Percentiles rank a stretch among this genome's conserved stretches.
These are phyloP conservation scores for Tricholaema leucomelas DNA, from an alignment of 2,113 vertebrate genomes.

Conservation along the genomic window DNA sequence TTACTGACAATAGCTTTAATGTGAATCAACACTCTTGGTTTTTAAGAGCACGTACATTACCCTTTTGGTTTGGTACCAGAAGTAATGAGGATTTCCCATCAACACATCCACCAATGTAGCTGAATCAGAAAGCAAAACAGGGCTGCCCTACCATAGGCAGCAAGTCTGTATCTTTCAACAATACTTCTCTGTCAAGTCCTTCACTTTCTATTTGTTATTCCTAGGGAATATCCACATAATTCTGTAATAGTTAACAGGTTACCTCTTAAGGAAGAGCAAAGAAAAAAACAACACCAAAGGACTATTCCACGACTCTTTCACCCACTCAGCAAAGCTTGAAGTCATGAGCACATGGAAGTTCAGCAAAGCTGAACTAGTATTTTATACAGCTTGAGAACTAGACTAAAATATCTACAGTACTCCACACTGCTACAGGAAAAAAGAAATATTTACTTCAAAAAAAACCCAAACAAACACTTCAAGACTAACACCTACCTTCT, in stretches of 20 bases:
- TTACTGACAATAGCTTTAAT: not conserved
- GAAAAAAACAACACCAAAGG: not conserved
- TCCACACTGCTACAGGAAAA: not conserved
- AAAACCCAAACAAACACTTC: not conserved
- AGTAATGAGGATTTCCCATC: not conserved
- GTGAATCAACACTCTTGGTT: not conserved
- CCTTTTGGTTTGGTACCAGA: not conserved
- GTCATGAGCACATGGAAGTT: not conserved
- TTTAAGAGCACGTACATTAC: not conserved
- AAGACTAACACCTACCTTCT: not conserved
- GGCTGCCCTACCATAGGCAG: not conserved
- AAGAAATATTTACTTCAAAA: not conserved
- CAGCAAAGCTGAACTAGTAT: not conserved
- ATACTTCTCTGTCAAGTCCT: not conserved
- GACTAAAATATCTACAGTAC: not conserved
- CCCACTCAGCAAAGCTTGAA: not conserved
- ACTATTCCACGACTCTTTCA: not conserved
- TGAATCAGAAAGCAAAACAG: not conserved
- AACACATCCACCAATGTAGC: not conserved
- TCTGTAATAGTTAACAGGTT: constrained; percentile 10
- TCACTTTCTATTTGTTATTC: constrained; percentile 2
- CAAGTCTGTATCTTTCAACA: not conserved
- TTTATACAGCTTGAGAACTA: not conserved
- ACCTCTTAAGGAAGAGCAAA: not conserved
- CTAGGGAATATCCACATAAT: not conserved